Evolutionary conservation across 2,888 invertebrate species (phyloP).

Genomic region (Ormyrus pomaceus): DNA sequence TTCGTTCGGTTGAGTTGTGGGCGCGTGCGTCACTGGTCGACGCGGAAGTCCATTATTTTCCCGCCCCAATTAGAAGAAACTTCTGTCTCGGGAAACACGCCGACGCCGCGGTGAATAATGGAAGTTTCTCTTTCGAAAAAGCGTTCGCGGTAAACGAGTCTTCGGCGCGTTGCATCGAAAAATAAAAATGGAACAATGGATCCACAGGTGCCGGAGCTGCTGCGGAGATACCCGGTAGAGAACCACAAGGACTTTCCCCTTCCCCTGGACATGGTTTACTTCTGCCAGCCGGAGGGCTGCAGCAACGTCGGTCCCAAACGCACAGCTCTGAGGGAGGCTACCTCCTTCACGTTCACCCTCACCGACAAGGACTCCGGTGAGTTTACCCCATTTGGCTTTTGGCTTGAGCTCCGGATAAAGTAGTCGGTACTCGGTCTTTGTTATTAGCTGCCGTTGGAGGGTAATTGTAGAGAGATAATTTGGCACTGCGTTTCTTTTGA

Average conservation of each 20-base stretch:
- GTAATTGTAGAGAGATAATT: not conserved
- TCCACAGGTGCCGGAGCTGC: slow-evolving; percentile 90
- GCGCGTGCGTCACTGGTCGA: too few relatives aligned
- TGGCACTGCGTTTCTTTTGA: too few relatives aligned
- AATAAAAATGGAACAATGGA: not conserved
- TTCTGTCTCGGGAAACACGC: too few relatives aligned
- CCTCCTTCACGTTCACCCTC: slow-evolving; percentile 97
- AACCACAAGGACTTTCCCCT: slow-evolving; percentile 98
- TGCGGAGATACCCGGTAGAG: slow-evolving; percentile 95
- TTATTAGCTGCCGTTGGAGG: not conserved
- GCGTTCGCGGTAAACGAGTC: too few relatives aligned
- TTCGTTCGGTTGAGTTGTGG: too few relatives aligned
- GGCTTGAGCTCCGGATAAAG: not conserved
- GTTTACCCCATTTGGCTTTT: slow-evolving; percentile 7
- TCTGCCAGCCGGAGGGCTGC: slow-evolving; percentile 99
- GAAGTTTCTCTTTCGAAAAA: too few relatives aligned
- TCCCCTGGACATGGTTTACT: slow-evolving; percentile 98
- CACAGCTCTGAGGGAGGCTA: slow-evolving; percentile 90
- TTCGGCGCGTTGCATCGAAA: not conserved
- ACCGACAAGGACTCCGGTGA: slow-evolving; percentile 98
- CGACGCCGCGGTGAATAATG: too few relatives aligned
- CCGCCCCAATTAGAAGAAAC: too few relatives aligned
- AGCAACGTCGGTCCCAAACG: slow-evolving; percentile 92
- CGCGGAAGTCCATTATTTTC: too few relatives aligned
- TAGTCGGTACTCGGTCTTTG: not conserved